Conservation (phyloP, 2,888 invertebrate species). For the Capitulum mitella region DNA sequence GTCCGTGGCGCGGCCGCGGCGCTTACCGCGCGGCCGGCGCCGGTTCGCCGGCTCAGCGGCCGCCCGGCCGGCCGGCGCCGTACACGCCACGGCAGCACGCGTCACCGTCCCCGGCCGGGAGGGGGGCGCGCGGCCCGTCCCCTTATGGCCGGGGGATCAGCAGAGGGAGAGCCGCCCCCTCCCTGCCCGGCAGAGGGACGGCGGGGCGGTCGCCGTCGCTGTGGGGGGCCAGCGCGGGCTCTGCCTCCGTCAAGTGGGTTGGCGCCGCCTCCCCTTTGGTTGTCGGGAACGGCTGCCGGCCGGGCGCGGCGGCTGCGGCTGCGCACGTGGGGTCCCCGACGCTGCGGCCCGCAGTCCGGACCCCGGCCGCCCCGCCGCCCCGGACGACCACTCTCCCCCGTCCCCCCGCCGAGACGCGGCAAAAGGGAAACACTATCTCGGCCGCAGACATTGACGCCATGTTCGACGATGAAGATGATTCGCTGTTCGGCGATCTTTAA, state of each 20-base stretch:
- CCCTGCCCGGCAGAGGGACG: background rate
- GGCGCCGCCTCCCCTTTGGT: background rate
- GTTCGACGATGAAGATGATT: background rate
- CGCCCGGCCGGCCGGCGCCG: background rate
- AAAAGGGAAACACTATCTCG: background rate
- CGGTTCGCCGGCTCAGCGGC: background rate
- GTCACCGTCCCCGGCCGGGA: too few species aligned
- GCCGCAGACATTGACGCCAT: background rate
- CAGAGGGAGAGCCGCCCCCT: background rate
- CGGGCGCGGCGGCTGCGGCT: background rate
- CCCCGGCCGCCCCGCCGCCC: background rate
- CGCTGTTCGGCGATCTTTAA: background rate
- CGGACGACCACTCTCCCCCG: background rate
- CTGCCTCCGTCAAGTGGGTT: background rate
- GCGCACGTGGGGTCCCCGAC: background rate
- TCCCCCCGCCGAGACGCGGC: background rate
- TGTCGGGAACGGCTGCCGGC: background rate
- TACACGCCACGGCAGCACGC: background rate
- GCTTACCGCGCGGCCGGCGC: background rate
- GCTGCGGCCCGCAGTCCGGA: background rate
- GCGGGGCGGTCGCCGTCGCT: background rate
- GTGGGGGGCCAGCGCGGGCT: background rate
- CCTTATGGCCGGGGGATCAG: background rate
- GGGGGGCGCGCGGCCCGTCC: too few species aligned
- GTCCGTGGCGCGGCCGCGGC: slow-evolving; percentile 3